Conservation (phyloP, 2,113 vertebrate genomes). For the Panthera leo region DNA sequence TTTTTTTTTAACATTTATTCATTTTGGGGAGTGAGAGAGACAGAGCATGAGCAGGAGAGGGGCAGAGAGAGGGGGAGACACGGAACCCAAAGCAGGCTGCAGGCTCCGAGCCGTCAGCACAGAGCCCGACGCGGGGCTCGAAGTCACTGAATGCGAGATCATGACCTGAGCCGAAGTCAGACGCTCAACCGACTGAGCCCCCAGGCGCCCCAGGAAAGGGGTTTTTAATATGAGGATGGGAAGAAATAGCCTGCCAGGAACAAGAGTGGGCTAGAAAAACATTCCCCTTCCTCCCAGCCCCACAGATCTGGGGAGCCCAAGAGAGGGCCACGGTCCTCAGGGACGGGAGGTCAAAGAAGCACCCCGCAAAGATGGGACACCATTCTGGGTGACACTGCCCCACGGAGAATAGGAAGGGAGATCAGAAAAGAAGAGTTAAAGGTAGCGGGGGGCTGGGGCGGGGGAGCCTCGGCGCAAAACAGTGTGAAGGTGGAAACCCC, state of each 20-base stretch:
- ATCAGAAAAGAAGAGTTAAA: not conserved
- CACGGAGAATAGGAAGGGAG: not conserved
- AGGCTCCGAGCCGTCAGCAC: no score
- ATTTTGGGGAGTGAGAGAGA: no score
- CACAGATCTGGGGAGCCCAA: rapidly evolving
- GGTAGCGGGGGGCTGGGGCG: rapidly evolving
- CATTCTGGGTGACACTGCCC: not conserved
- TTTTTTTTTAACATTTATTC: no score
- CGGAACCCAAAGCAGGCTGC: no score
- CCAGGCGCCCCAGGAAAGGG: not conserved
- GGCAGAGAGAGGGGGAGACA: no score
- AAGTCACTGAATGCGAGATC: no score
- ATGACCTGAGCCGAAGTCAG: no score
- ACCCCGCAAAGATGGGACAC: not conserved
- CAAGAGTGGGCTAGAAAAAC: not conserved
- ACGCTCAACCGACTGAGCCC: no score
- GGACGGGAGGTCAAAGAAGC: not conserved
- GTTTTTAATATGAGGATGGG: not conserved
- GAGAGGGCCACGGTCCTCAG: not conserved
- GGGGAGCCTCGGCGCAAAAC: not conserved
- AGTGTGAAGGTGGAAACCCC: not conserved
- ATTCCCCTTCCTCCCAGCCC: not conserved
- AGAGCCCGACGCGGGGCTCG: no score
- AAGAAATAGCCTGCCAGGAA: not conserved
- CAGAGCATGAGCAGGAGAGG: no score